Base-by-base conservation (phyloP, 2,113 vertebrate species). In the Machaerirhynchus nigripectus region DNA sequence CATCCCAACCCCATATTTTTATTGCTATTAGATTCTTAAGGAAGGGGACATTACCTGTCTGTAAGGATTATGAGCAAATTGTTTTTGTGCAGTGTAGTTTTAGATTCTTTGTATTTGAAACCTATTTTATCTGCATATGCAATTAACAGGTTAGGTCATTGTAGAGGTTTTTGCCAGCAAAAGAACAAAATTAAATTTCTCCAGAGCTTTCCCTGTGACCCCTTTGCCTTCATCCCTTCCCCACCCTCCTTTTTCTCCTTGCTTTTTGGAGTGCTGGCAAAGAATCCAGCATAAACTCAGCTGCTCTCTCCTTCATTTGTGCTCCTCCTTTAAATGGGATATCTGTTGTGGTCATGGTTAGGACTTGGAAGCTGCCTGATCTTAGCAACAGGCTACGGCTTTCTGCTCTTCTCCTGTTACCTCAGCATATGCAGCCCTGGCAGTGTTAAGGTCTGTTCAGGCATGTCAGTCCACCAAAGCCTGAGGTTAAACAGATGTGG, bases 401-500 rank as follows among this genome's bases (percentile, higher is more conserved):
- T 87, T 90, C 49, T 95, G 37, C 57, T 79, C 67, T 75, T 52
- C 84, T 89, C 46, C 55, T 89, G 55, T 91, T 96, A 93, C 87
- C 61, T 94, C 59, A 49, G 63, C 46, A 83, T 96, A 75, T 90
- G 74, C 70, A 84, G 69, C 69, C 80, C 74, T 89, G 65, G 53
- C 56, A 78, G 74, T 33, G 16, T 24, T 64, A 57, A 82, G 28
- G 61, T 91, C 67, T 96, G 96, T 91, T 96, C 90, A 93, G 95
- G 59, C 95, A 94, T 33, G 95, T 87, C 68, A 63, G 75, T 83
- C 63, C 76, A 88, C 70, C 85, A 84, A 93, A 93, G 92, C 82
- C 84, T 18, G 63, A 93, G 94, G 87, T 97, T 88, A 96, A 95
- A 91, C 73, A 89, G 93, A 83, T 40, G 75, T 70, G 75, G 63